Conservation (phyloP, 37 sponge, comb jelly and placozoan genomes). For the Dysidea cf. avara region DNA sequence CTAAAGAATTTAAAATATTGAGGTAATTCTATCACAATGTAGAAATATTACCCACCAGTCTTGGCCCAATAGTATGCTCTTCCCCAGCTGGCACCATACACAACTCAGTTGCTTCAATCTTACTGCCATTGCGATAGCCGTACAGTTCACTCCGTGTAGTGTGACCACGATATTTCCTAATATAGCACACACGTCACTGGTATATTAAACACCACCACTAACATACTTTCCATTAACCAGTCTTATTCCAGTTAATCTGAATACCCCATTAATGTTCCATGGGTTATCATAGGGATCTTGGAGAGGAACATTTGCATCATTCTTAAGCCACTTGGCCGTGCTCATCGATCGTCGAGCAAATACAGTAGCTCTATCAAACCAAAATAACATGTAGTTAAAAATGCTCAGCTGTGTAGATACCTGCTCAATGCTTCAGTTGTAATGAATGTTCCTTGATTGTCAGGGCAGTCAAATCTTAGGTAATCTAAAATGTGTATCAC, state of each 20-base stretch:
- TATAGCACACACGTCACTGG: neutral
- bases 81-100: constrained; percentile 52
- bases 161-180: constrained; percentile 42
- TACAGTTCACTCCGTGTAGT: constrained; percentile 41
- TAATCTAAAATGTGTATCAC: constrained; percentile 46
- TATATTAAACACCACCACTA: neutral
- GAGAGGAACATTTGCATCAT: constrained; percentile 6
- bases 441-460: constrained; percentile 31
- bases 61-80: constrained; percentile 44
- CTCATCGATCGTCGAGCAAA: constrained; percentile 40
- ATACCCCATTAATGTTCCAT: constrained; percentile 51
- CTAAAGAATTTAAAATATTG: neutral
- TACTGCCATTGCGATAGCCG: constrained; percentile 43
- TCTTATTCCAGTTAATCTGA: constrained; percentile 40
- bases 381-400: neutral
- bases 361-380: constrained; percentile 16
- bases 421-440: constrained; percentile 49
- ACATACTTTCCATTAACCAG: constrained; percentile 37
- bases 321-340: constrained; percentile 25
- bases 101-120: constrained; percentile 40
- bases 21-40: too few species aligned
- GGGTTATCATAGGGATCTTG: neutral
- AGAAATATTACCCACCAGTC: too few species aligned
- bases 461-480: constrained; percentile 45
- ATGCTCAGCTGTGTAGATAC: too few species aligned